Percentiles rank a stretch among this genome's conserved stretches.
Evolutionary conservation across 2,797 vertebrate species (phyloP).

Genomic region (Cyclopterus lumpus): DNA sequence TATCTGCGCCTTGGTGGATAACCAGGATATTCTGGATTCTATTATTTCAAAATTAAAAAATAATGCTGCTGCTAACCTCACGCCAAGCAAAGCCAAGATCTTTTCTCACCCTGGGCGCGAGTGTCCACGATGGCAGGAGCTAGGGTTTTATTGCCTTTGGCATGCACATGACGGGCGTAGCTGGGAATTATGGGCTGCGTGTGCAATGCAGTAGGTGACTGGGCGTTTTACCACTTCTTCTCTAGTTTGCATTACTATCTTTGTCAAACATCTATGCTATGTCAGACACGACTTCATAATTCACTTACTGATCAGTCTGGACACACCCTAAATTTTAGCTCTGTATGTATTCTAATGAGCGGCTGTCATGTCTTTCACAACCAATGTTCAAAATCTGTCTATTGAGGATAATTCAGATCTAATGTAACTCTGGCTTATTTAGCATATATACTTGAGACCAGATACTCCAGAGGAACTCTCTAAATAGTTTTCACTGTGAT

Average conservation of each 20-base stretch:
- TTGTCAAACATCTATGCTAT: slow-evolving; percentile 41
- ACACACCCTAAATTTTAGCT: slow-evolving; percentile 25
- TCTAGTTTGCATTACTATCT: slow-evolving; percentile 58
- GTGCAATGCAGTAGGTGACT: slow-evolving; percentile 52
- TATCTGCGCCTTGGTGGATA: slow-evolving; percentile 69
- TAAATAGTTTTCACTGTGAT: not conserved
- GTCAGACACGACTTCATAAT: slow-evolving; percentile 41
- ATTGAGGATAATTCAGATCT: not conserved
- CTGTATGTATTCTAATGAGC: not conserved
- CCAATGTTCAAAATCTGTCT: not conserved
- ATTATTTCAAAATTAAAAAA: slow-evolving; percentile 73
- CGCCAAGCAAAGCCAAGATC: slow-evolving; percentile 65
- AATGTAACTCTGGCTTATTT: slow-evolving; percentile 4
- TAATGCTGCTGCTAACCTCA: slow-evolving; percentile 62
- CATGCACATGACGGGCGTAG: slow-evolving; percentile 47
- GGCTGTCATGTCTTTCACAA: slow-evolving; percentile 12
- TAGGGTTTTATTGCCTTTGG: slow-evolving; percentile 63
- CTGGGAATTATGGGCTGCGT: slow-evolving; percentile 48
- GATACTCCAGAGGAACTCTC: not conserved
- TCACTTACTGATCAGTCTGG: slow-evolving; percentile 25
- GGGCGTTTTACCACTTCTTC: slow-evolving; percentile 43
- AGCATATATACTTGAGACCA: not conserved
- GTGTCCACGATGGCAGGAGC: slow-evolving; percentile 43
- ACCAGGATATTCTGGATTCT: slow-evolving; percentile 77
- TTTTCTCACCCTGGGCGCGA: slow-evolving; percentile 61